Conservation (phyloP, 2,113 vertebrate genomes). For the Paradoxurus hermaphroditus region DNA sequence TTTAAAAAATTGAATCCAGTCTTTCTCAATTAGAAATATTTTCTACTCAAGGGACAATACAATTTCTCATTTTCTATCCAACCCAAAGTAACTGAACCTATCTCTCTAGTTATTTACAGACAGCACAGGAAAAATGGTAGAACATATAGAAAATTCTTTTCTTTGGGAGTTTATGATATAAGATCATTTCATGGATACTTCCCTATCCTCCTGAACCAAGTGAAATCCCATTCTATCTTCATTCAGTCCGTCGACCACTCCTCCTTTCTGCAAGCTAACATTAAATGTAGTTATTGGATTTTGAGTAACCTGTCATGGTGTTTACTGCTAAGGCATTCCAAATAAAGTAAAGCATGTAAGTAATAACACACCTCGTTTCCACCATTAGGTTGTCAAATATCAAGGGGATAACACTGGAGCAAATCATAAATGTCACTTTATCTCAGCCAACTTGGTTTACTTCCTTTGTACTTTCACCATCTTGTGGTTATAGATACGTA, state of each 20-base stretch:
- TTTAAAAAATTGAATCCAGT: constrained; percentile 22
- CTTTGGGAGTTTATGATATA: not conserved
- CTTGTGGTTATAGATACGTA: not conserved
- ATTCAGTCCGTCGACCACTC: not conserved
- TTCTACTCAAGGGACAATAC: not conserved
- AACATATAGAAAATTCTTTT: not conserved
- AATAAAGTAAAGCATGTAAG: constrained; percentile 33
- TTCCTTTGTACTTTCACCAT: not conserved
- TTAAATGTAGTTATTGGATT: not conserved
- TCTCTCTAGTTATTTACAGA: not conserved
- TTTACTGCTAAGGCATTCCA: not conserved
- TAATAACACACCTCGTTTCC: not conserved
- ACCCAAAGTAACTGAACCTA: not conserved
- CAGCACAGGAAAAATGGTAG: not conserved
- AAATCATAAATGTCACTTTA: not conserved
- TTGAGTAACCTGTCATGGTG: not conserved
- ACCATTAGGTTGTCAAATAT: not conserved
- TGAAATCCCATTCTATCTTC: not conserved
- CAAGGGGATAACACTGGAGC: not conserved
- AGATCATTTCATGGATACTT: not conserved
- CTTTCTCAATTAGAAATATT: constrained; percentile 37
- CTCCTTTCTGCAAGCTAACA: not conserved
- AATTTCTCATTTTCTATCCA: not conserved
- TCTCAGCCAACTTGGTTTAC: not conserved
- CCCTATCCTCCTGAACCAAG: not conserved